Base-by-base conservation (phyloP, 1,140 invertebrate species). In the Heliconius melpomene region DNA sequence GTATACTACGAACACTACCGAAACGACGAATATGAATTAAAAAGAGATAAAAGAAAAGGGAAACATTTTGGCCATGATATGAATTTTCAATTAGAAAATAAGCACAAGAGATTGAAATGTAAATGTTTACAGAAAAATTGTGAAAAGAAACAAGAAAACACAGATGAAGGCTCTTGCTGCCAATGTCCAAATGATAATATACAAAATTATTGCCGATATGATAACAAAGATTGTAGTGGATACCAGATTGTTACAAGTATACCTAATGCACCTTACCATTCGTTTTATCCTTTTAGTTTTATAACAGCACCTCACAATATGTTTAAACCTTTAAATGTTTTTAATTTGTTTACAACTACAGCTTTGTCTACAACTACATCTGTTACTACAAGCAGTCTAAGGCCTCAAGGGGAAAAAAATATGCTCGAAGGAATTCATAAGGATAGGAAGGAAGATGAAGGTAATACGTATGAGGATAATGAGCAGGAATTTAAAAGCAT, bases 41-140 rank as follows among this genome's bases (percentile, higher is more conserved):
- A 46, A 8, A 46, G 40, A 46, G 40, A 46, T 13, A 46, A 8
- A 16, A 13, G 13, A 7, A 46, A 16, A 16, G 5, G 40, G 9
- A 8, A 46, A 46, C 2, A 46, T 16, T 3, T 46, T 46, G 40
- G 40, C 40, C 13, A 5, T 40, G 3, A 40, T 40, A 40, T 5
- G 29, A 80, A 71, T 66, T 38, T 71, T 32, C 60, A 76, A 46
- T 18, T 80, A 38, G 71, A 73, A 16, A 46, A 32, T 66, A 70
- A 20, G 9, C 9, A 32, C 23, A 80, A 66, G 26, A 77, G 32
- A 80, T 66, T 77, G n/a, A 76, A 77, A 66, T 80, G 79, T 29
- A 80, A 80, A 74, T 80, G 75, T 66, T 13, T 23, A 66, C 29
- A 66, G 57, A 66, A 26, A 26, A 1, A 66, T n/a, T 29, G 57